Evolutionary conservation across 2,113 vertebrate genomes (phyloP), one percentile per base, ranked within the genome.

Genomic region (Tautogolabrus adspersus): DNA sequence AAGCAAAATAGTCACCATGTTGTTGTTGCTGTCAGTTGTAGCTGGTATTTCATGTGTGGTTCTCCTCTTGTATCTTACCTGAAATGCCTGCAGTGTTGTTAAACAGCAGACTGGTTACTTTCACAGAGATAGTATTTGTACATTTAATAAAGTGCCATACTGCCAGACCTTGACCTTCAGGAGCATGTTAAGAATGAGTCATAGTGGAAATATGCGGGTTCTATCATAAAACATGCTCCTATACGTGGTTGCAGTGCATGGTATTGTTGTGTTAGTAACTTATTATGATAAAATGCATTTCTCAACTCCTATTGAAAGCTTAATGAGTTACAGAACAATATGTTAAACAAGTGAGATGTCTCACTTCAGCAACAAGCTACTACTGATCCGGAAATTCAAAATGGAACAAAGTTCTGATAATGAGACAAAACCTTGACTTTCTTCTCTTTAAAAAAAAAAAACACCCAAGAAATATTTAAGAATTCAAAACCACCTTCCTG

Each of bases 131-230:
- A 49, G 15, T 21, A 30, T 47, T 42, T 44, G 3, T 40, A 26
- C 18, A 26, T 58, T n/a, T 34, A 37, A 74, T 54, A 56, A 55
- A 72, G 22, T 61, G 13, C n/a, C 51, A 54, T 21, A 2, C 3
- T 55, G 62, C 58, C 10, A 69, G 67, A 69, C 74, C 57, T 49
- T 75, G 76, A 75, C 55, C 71, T 30, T 15, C 40, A 70, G n/a
- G 51, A 59, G 54, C 1, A 16, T 9, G 4, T 52, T 37, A 49
- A 56, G 37, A 60, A 10, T 40, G 38, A 22, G 22, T 66, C 54
- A 54, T 1, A 55, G 22, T 11, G 18, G 30, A 56, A 66, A 60
- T 0, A 67, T 22, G 26, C 18, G 34, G 49, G 52, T 52, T 0
- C 8, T 7, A 47, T 72, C 67, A 72, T 23, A 5, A 23, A 30